Base-by-base conservation (phyloP, 37 sponge, comb jelly and placozoan genomes). In the Corticium candelabrum region DNA sequence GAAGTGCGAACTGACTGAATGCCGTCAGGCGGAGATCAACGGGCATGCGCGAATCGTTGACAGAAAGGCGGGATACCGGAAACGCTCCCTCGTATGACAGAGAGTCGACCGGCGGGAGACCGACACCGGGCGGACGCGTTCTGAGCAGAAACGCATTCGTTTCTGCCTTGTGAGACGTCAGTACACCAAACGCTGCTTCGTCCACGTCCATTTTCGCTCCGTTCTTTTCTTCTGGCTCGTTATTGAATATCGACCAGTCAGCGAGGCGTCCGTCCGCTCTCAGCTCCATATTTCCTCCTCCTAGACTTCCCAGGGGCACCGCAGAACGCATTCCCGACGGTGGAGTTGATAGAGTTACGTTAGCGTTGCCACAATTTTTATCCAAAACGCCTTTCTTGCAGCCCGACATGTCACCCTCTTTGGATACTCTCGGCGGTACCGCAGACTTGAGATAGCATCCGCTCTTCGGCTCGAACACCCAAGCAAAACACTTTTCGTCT, bases 281-380 rank as follows among this genome's bases (percentile, higher is more conserved):
- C 73, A 70, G 36, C 21, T 70, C 73, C 4, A 70, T 70, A 32
- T 4, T 70, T 15, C 73, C 73, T 29, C 73, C 73, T 7, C 73
- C 73, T 5, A 70, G 31, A 15, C 73, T 70, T 29, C 73, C 73
- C 29, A 70, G 33, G 5, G 73, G 73, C 33, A 70, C 73, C 5
- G 73, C 73, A 70, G 29, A 29, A 30, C 73, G 7, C 73, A 70
- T 70, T 70, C 73, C 73, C 5, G 73, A 70, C 35, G 73, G 73
- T 35, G 73, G 73, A 7, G 73, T 15, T 5, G 7, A 7, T 15
- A 70, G 5, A 70, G 73, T 35, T 4, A 29, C 7, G 73, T 70
- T 70, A 7, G 31, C 33, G 5, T 29, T 70, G 73, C 73, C 7
- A 34, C 7, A 4, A 34, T 4, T 70, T 7, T 4, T 29, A 30